These are phyloP conservation scores for Phortica okadai DNA, from an alignment of 2,888 invertebrate genomes.

Conservation along the genomic window DNA sequence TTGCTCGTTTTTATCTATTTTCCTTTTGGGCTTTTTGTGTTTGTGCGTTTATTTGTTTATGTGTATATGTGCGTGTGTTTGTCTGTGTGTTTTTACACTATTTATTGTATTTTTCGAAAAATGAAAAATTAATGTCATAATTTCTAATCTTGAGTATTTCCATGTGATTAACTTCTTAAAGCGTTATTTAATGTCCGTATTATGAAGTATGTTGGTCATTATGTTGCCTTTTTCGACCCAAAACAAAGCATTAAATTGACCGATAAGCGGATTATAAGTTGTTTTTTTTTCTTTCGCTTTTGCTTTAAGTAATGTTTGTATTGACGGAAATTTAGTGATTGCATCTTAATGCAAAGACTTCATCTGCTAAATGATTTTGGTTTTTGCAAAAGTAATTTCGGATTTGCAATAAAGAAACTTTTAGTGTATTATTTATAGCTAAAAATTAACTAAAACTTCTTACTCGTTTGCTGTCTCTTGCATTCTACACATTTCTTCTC, in stretches of 20 bases:
- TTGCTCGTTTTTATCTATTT: slow-evolving; percentile 6
- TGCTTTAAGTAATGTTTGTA: neutral
- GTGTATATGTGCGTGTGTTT: slow-evolving; percentile 32
- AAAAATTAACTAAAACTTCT: neutral
- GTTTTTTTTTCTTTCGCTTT: neutral
- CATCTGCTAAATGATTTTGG: neutral
- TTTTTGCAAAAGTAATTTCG: neutral
- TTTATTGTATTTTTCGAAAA: slow-evolving; percentile 21
- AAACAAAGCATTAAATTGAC: slow-evolving; percentile 12
- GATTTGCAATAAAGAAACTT: neutral
- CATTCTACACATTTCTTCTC: neutral
- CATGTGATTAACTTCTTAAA: slow-evolving; percentile 66
- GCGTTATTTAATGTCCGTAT: slow-evolving; percentile 59
- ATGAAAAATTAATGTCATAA: slow-evolving; percentile 66
- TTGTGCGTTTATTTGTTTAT: slow-evolving; percentile 6
- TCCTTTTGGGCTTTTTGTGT: slow-evolving; percentile 26
- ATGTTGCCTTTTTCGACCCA: neutral
- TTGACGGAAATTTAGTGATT: neutral
- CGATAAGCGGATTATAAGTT: slow-evolving; percentile 23
- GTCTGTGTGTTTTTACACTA: neutral
- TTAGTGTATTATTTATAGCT: neutral
- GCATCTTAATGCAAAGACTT: neutral
- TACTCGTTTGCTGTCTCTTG: neutral
- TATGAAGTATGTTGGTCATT: slow-evolving; percentile 45
- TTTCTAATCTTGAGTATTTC: slow-evolving; percentile 68